Evolutionary conservation across 2,113 vertebrate species (phyloP), one percentile per base, ranked within the genome.

Genomic region (Mohoua ochrocephala): DNA sequence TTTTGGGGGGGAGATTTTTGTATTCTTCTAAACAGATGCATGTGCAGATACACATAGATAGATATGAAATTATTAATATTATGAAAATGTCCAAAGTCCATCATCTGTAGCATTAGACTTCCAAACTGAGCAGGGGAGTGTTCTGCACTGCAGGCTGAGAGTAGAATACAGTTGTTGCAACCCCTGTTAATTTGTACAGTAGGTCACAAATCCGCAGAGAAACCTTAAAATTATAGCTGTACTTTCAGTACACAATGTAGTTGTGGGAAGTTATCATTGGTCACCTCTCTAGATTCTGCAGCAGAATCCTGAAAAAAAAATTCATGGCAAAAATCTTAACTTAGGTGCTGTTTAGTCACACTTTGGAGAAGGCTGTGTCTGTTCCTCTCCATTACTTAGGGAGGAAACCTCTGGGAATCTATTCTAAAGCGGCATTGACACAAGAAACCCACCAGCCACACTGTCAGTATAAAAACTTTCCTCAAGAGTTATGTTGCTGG

Each of bases 401-500:
- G 5, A 35, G 17, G 16, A 87, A 78, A n/a, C 42, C 33, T 65
- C 84, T 84, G 39, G 10, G 15, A 91, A 45, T 6, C 6, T 24
- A 10, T 23, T 14, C 12, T 71, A 57, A 76, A 80, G 63, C 0
- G 0, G 1, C 39, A 57, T 26, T 56, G n/a, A 60, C 35, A 68
- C 4, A 77, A 88, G 54, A 6, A 33, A 47, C 31, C 26, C 61
- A 73, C 7, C 21, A 78, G 26, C 10, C 45, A 74, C 5, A 31
- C 11, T 1, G 0, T 54, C 57, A 45, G 18, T 31, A 76, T 76
- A 76, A 93, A 54, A 61, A 4, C 1, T 85, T 80, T 85, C 4
- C 19, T 90, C 6, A 65, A 53, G 47, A 52, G 5, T 57, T 54
- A 11, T 27, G 3, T 61, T 83, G 23, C 37, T 82, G 39, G 41